Evolutionary conservation across 2,113 vertebrate genomes (phyloP), one percentile per base, ranked within the genome.

Genomic region (Lamprotornis superbus): DNA sequence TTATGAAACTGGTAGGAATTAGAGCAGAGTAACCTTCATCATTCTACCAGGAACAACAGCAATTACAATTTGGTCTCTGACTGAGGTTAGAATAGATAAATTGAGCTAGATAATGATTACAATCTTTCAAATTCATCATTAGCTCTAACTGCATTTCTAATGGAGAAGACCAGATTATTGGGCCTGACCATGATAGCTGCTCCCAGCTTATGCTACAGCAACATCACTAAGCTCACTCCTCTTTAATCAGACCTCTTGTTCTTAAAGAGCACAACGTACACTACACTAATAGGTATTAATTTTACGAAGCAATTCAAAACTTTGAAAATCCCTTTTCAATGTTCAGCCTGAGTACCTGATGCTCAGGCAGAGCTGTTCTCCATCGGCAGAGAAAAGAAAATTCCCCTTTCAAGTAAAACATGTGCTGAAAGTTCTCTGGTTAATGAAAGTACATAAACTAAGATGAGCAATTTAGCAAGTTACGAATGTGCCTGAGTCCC

Each of bases 81-180:
- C 91, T 79, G 77, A 95, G 95, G 90, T 90, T 91, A 86, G 79
- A 95, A 95, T 64, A 95, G 91, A 97, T 95, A 94, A 96, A 97
- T 91, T 92, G 92, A 95, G 64, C 87, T 47, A 76, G 77, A 92
- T 83, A 96, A 97, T 97, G 94, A 97, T 94, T 95, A 85, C 63
- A 73, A 78, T 95, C 94, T 89, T 90, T 96, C 95, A 94, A 94
- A 95, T 95, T 93, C 78, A 55, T 96, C 80, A 93, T 88, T 90
- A 93, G 69, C 64, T 90, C 33, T 83, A 83, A 83, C 57, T 87
- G n/a, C 87, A 92, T 96, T 90, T 90, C 71, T 90, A 92, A 91
- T 67, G 64, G 37, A 94, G 70, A 91, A 85, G 60, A 63, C 35
- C 53, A 55, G 63, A 83, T 89, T 76, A 78, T 65, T 87, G 71